Percentiles rank a stretch among this genome's conserved stretches.
Evolutionary conservation across 2,888 invertebrate species (phyloP).

Genomic region (Drosophila sordidula): DNA sequence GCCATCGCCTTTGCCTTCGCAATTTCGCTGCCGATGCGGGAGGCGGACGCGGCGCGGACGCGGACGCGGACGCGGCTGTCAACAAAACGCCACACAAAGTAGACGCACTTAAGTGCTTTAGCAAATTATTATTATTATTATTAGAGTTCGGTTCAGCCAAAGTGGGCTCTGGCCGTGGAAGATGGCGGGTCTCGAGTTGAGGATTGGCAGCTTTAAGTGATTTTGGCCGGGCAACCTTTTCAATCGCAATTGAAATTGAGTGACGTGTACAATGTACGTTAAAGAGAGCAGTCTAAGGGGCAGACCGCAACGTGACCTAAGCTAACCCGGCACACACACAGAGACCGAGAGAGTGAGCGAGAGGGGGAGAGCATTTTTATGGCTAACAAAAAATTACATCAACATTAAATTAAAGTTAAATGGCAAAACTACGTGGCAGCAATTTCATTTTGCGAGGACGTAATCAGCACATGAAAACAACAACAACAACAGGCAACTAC

Average conservation of each 20-base stretch:
- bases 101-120: conserved; percentile 78
- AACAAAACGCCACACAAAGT: conserved; percentile 66
- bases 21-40: conserved; percentile 12
- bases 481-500: conserved; percentile 11
- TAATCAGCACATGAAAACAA: conserved; percentile 63
- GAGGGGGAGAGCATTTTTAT: conserved; percentile 59
- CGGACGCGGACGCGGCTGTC: conserved; percentile 37
- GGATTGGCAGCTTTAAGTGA: conserved; percentile 76
- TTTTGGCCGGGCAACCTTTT: conserved; percentile 69
- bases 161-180: not conserved
- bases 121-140: conserved; percentile 78
- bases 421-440: conserved; percentile 81
- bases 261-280: conserved; percentile 47
- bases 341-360: not conserved
- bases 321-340: conserved; percentile 34
- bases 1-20: conserved; percentile 18
- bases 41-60: conserved; percentile 2
- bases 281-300: conserved; percentile 2
- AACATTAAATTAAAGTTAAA: conserved; percentile 82
- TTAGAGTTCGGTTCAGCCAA: conserved; percentile 28
- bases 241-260: conserved; percentile 64
- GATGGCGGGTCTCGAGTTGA: conserved; percentile 1
- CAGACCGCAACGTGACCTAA: conserved; percentile 73
- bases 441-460: conserved; percentile 69
- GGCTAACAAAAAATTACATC: conserved; percentile 74